phyloP scores from a whole-genome alignment of 2,113 vertebrate species.

The Eptesicus fuscus region DNA sequence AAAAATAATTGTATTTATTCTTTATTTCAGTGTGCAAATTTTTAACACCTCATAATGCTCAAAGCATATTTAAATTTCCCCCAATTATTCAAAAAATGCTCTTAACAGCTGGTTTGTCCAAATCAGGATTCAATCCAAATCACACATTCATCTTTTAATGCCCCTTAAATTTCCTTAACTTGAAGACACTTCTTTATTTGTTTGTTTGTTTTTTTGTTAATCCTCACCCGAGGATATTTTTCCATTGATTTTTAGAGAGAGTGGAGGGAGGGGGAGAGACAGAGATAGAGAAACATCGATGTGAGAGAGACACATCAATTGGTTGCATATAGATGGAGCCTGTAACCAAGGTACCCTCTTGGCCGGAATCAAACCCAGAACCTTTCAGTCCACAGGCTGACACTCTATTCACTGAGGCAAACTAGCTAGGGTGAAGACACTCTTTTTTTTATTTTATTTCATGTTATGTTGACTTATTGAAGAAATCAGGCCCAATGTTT shows the following conservation, averaged over 20 bases:
- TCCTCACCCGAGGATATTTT: no score
- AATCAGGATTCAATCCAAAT: conserved; percentile 4
- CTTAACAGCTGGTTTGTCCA: conserved; percentile 1
- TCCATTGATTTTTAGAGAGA: no score
- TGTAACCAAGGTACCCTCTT: no score
- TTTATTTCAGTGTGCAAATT: conserved; percentile 18
- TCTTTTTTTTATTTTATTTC: neutral
- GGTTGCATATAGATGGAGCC: no score
- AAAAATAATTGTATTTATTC: neutral
- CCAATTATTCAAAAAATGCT: neutral
- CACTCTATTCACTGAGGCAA: no score
- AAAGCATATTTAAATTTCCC: neutral
- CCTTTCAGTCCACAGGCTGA: no score
- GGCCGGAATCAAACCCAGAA: no score
- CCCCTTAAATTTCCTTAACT: conserved; percentile 14
- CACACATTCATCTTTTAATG: neutral
- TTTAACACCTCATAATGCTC: neutral
- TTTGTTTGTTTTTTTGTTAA: no score
- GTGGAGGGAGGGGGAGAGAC: no score
- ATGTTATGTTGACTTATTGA: neutral
- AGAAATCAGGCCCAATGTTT: neutral
- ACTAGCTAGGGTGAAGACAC: neutral
- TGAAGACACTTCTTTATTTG: neutral
- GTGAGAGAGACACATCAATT: no score
- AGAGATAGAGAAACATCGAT: no score